Percentiles rank a stretch among this genome's conserved stretches.
Evolutionary conservation across 1,140 invertebrate species (phyloP).

Genomic region (Homalodisca vitripennis): DNA sequence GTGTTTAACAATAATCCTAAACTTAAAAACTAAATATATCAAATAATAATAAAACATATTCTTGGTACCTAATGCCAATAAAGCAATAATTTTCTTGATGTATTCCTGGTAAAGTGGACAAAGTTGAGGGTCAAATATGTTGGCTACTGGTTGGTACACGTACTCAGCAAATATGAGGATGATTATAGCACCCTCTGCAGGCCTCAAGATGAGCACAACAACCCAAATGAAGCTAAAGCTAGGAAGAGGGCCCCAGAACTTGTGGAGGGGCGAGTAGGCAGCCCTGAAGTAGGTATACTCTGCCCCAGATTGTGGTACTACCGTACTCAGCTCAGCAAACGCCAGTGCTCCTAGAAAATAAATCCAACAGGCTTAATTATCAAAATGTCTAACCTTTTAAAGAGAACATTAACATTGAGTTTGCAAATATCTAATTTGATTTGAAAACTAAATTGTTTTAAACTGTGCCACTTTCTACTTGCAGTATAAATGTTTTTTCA

Average conservation of each 20-base stretch:
- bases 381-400: not conserved
- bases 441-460: too few species aligned
- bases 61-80: constrained; percentile 65
- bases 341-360: constrained; percentile 67
- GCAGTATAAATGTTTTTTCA: too few species aligned
- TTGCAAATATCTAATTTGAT: too few species aligned
- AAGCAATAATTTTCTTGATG: constrained; percentile 65
- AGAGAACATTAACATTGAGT: too few species aligned
- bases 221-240: constrained; percentile 80
- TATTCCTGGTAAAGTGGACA: constrained; percentile 48
- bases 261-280: constrained; percentile 64
- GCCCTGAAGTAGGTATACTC: constrained; percentile 80
- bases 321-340: constrained; percentile 78
- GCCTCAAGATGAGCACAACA: constrained; percentile 71
- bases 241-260: constrained; percentile 69
- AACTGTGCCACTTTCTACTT: too few species aligned
- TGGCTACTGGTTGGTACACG: constrained; percentile 64
- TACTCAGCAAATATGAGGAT: constrained; percentile 82
- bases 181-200: constrained; percentile 75
- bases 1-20: too few species aligned
- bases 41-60: too few species aligned
- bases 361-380: not conserved
- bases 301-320: constrained; percentile 78
- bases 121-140: constrained; percentile 43
- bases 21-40: too few species aligned